Percentiles rank a stretch among this genome's conserved stretches.
Conservation (phyloP, 2,888 invertebrate genomes). For the Gasteruption jaculator region DNA sequence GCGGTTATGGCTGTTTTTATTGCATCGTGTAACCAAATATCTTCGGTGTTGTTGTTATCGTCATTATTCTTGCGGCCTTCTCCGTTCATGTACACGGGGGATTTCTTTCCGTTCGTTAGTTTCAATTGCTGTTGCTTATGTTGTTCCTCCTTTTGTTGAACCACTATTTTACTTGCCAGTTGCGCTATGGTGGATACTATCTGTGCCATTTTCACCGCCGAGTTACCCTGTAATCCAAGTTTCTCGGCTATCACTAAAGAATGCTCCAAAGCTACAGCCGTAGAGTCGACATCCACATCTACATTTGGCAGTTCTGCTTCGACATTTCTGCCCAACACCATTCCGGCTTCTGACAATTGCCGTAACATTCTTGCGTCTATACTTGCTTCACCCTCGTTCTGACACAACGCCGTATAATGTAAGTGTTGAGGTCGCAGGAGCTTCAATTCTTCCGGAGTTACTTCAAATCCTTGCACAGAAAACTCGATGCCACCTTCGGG, state of each 20-base stretch:
- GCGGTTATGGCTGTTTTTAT: conserved; percentile 40
- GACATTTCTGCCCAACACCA: conserved; percentile 64
- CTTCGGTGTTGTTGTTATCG: conserved; percentile 8
- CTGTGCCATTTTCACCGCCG: conserved; percentile 51
- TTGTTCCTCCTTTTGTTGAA: conserved; percentile 26
- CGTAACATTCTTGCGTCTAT: conserved; percentile 64
- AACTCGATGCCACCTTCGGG: conserved; percentile 64
- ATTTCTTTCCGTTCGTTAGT: conserved; percentile 28
- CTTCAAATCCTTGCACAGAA: conserved; percentile 66
- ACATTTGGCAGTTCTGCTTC: conserved; percentile 61
- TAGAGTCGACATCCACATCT: conserved; percentile 54
- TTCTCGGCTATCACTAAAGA: conserved; percentile 44
- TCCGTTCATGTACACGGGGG: conserved; percentile 14
- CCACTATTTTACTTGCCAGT: conserved; percentile 42
- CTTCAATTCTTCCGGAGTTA: conserved; percentile 53
- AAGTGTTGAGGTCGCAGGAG: conserved; percentile 49
- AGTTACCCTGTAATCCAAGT: conserved; percentile 44
- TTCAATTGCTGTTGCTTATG: conserved; percentile 13
- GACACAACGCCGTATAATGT: conserved; percentile 34
- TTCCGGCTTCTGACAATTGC: conserved; percentile 66
- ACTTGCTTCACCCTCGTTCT: conserved; percentile 57
- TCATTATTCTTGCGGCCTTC: conserved; percentile 19
- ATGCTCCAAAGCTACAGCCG: conserved; percentile 43
- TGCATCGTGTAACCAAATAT: conserved; percentile 32
- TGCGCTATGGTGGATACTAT: conserved; percentile 47